Base-by-base conservation (phyloP, 2,797 vertebrate genomes). In the Emydoidea blandingii region DNA sequence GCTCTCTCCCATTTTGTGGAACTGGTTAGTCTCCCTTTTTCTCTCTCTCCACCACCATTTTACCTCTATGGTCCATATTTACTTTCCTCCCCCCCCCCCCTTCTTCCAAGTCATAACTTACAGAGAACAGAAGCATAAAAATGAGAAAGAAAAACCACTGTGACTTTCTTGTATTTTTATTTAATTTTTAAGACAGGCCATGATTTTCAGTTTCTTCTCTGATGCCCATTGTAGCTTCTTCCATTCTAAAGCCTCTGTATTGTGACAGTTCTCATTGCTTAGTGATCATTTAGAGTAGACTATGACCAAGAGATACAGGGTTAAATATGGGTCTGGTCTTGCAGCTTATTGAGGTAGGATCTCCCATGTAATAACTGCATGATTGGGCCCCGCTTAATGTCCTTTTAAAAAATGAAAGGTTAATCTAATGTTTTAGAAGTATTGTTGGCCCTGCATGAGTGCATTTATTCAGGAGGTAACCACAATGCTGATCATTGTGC, bases 1-100 rank as follows among this genome's bases (percentile, higher is more conserved):
- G 62, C n/a, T 81, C 91, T 80, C 47, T 92, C 53, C 41, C n/a
- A 78, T 44, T 94, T 94, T 90, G 91, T 93, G 86, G 53, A 93
- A 82, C 50, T 91, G 88, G 78, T 14, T 81, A 53, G 27, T 95
- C 53, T 82, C 72, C 85, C 85, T 92, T 25, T 90, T 52, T 85
- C 87, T 54, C 21, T 54, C 54, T 54, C 8, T 10, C 21, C 21
- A 54, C 86, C 79, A 88, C 93, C 84, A 91, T 25, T 29, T 44
- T 86, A 29, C 27, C 89, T 94, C 94, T 92, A 87, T 57, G 78
- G 87, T n/a, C 95, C 41, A 92, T 85, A 81, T 14, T 31, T 54
- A 14, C 41, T 91, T 95, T 93, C 57, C 59, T n/a, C 59, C 52
- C 68, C 50, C 62, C 8, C 50, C 72, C 76, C 83, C 89, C 62